Conservation (phyloP, 2,888 invertebrate genomes). For the Boloria selene region DNA sequence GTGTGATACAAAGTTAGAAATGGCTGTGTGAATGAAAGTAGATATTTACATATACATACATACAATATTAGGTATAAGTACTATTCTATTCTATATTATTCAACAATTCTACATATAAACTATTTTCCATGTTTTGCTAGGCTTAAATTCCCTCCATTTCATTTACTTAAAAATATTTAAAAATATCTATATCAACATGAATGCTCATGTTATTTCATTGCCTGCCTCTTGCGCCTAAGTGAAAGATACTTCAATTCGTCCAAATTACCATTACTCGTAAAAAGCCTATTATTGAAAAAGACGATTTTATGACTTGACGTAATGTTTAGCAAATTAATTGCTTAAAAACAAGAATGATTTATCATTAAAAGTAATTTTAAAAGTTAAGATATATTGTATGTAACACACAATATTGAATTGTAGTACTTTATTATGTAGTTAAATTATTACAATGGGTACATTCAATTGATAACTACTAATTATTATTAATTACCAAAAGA, state of each 20-base stretch:
- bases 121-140: neutral
- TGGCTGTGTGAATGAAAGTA: neutral
- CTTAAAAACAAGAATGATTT: neutral
- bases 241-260: constrained; percentile 12
- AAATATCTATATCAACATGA: no score
- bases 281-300: constrained; percentile 1
- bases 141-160: constrained; percentile 18
- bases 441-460: no score
- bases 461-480: no score
- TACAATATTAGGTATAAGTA: neutral
- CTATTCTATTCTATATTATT: no score
- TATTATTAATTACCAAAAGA: neutral
- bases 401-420: neutral
- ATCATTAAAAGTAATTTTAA: neutral
- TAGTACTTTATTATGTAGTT: neutral
- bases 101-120: constrained; percentile 7
- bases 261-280: constrained; percentile 1
- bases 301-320: constrained; percentile 5
- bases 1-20: constrained; percentile 17
- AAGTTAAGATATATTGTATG: constrained; percentile 5
- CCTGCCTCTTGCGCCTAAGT: constrained; percentile 6
- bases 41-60: no score
- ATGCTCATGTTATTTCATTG: neutral
- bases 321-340: constrained; percentile 16
- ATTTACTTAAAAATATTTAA: constrained; percentile 2